Evolutionary conservation across 2,888 invertebrate genomes (phyloP), one percentile per base, ranked within the genome.

Genomic region (Elegia similella): DNA sequence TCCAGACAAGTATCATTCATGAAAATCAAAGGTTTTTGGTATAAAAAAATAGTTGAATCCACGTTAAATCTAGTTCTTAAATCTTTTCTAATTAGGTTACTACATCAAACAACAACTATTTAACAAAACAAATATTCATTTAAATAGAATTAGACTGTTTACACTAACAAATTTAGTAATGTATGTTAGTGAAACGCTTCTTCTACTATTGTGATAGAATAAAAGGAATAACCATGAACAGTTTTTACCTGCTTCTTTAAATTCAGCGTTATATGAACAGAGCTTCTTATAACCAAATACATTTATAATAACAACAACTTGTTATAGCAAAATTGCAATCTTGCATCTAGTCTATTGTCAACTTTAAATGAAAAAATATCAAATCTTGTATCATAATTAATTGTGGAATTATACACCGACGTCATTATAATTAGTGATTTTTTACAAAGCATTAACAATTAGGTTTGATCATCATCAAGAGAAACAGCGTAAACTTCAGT

Each of bases 371-470:
- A 13, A 42, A 23, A 42, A 52, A 42, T 17, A 52, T 38, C 42
- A 52, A 50, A 50, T 38, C 1, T 42, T 52, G 34, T 38, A 52
- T 17, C 23, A 50, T 13, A 34, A 34, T 50, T 13, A 34, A 34
- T 50, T 34, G 32, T 16, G 34, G 15, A 32, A 15, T n/a, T 23
- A 12, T 23, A 0, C 12, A 2, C 17, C 44, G 44, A 23, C 12
- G 44, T 44, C 44, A 44, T 17, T 44, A 10, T 17, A 43, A 15
- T 43, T 6, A 43, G 34, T 10, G 34, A 5, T 10, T 10, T 34
- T 12, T 43, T 43, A 23, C 2, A 2, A 15, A 15, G 13, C 43
- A 13, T 13, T 43, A 0, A 0, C 15, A 7, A 15, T 15, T 7
- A 15, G 15, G 1, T 15, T 13, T 43, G 42, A 43, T 34, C 30